Evolutionary conservation across 2,888 invertebrate species (phyloP), one percentile per base, ranked within the genome.

Genomic region (Andrena haemorrhoa): DNA sequence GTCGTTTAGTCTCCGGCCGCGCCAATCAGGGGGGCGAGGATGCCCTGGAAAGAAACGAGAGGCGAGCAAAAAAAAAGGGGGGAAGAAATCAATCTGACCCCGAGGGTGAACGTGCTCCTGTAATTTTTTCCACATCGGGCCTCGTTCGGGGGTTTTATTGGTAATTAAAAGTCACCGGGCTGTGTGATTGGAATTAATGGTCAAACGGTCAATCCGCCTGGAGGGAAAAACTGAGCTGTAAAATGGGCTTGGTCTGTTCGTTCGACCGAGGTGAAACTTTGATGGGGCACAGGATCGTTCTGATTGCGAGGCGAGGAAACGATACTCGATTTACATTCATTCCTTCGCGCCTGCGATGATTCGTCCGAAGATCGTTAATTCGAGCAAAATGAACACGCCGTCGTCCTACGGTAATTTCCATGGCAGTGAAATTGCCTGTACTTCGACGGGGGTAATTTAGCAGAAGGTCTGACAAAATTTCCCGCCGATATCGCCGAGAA

Each of bases 131-230:
- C 88, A 91, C 89, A 88, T 89, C 91, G 87, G 86, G 90, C 89
- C 86, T 86, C 89, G 89, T 83, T 87, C 88, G 88, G 85, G 90
- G 86, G 91, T 92, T 93, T 93, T 93, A 93, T 93, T 91, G 92
- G 91, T 93, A 93, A 93, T 93, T 93, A 93, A 93, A 93, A 93
- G 86, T 90, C 90, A 91, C 88, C 89, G 87, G 90, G 80, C 91
- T 91, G 92, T 92, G 91, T 92, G 91, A 93, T 93, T 92, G 92
- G 90, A 92, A 93, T 93, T 92, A 92, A 93, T 92, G 93, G 92
- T 91, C 92, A 93, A 92, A 91, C 86, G 92, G 92, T 91, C 92
- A 91, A 91, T 91, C 84, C 86, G 85, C 89, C 90, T 83, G 84
- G 82, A 71, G 90, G 88, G 85, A 76, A 83, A 88, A 88, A 79